A percentile compares a stretch with the other conserved stretches of the same genome.
Conservation (phyloP, 2,888 invertebrate species). For the Synergus umbraculus region DNA sequence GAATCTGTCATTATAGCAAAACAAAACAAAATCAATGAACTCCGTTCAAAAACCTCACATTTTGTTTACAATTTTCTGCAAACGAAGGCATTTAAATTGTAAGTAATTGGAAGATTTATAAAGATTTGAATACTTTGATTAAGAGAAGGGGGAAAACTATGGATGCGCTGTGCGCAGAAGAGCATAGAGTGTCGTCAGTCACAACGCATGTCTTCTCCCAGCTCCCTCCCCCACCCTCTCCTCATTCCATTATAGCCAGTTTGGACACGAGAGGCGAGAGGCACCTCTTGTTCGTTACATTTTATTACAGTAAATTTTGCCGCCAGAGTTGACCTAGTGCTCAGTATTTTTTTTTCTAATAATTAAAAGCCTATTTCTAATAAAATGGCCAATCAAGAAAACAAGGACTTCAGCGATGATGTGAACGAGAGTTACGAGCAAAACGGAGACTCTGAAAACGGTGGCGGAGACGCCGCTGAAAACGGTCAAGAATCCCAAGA, state of each 20-base stretch:
- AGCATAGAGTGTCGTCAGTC: slow-evolving; percentile 3
- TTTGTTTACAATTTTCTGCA: background rate
- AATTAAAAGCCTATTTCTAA: slow-evolving; percentile 50
- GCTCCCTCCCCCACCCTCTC: slow-evolving; percentile 60
- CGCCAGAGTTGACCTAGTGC: slow-evolving; percentile 40
- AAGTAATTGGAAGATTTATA: no score
- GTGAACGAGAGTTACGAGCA: slow-evolving; percentile 73
- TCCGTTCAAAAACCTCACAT: background rate
- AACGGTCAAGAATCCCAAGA: slow-evolving; percentile 80
- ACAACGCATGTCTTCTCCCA: slow-evolving; percentile 1
- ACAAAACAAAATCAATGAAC: background rate
- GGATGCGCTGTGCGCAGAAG: slow-evolving; percentile 11
- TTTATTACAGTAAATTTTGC: background rate
- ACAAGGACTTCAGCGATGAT: slow-evolving; percentile 76
- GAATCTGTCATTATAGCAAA: background rate
- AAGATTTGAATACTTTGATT: background rate
- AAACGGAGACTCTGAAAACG: slow-evolving; percentile 81
- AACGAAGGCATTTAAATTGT: background rate
- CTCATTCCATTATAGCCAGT: slow-evolving; percentile 73
- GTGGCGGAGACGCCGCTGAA: slow-evolving; percentile 84
- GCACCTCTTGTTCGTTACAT: background rate
- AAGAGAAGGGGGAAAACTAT: background rate
- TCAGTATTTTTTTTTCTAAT: slow-evolving; percentile 50
- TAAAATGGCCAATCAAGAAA: slow-evolving; percentile 74
- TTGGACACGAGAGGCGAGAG: slow-evolving; percentile 65